Evolutionary conservation across 1,140 invertebrate genomes (phyloP), one percentile per base, ranked within the genome.

Genomic region (Aphaenogaster floridana): DNA sequence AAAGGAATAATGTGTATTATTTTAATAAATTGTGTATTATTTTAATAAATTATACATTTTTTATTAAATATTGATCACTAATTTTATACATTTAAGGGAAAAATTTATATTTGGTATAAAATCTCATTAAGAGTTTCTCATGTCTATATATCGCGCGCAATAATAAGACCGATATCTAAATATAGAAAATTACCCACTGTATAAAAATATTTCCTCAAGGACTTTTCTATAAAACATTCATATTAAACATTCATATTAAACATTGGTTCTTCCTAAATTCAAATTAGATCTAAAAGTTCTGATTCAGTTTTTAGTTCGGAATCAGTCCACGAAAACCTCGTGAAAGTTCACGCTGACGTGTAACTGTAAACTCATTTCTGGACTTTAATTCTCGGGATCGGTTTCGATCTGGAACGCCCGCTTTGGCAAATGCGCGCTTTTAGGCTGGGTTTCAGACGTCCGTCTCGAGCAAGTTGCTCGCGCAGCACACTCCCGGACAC

Each of bases 281-380:
- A 61, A 63, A 78, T 78, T 78, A 78, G 4, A 78, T 61, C 7
- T 4, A 68, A 68, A 77, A 78, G 52, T 74, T 78, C 15, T 34
- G 21, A 78, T 78, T 45, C 15, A 34, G 15, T 48, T 74, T 74
- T 11, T 6, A n/a, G 34, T n/a, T 61, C 28, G 8, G 21, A 63
- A 36, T 77, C 8, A 78, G 15, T 9, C 21, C 15, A 15, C 13
- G 7, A 54, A 61, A 61, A 63, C 1, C 15, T 28, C 9, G 39
- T n/a, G 15, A 45, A 64, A 63, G 57, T 78, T 74, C 5, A 8
- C 42, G 39, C 39, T 1, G 48, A 71, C 28, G 8, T 78, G 21
- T 78, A 78, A 64, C 76, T 78, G 15, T 63, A 64, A 78, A 78
- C 42, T 78, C 15, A 63, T 78, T 63, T 64, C 42, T 42, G 9